These are phyloP conservation scores for Gymnothorax reevesii DNA, from an alignment of 2,797 vertebrate genomes.

Conservation along the genomic window DNA sequence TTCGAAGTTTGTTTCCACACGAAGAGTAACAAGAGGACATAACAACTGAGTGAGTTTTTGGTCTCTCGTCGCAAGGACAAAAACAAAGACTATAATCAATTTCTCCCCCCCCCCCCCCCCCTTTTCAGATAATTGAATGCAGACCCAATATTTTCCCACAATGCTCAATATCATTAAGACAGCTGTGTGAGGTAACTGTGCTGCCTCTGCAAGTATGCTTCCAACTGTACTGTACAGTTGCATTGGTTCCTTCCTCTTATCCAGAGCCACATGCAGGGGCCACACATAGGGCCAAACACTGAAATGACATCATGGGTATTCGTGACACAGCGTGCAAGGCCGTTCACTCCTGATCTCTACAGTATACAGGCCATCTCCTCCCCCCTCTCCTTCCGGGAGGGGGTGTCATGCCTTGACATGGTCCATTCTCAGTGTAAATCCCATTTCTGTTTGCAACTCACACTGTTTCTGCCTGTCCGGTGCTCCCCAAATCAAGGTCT, in stretches of 20 bases:
- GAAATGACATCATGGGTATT: neutral
- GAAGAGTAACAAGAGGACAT: too few relatives aligned
- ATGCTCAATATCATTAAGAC: conserved; percentile 48
- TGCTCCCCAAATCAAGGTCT: too few relatives aligned
- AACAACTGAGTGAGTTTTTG: too few relatives aligned
- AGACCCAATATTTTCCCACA: conserved; percentile 39
- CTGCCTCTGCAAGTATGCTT: conserved; percentile 40
- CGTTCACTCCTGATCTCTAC: neutral
- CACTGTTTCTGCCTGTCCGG: neutral
- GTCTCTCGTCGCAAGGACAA: too few relatives aligned
- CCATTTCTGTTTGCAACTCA: neutral
- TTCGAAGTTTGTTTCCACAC: too few relatives aligned
- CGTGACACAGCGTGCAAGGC: neutral
- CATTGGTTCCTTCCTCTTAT: conserved; percentile 46
- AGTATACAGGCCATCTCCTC: neutral
- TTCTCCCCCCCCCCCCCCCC: neutral
- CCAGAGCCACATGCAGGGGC: conserved; percentile 28
- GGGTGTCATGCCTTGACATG: neutral
- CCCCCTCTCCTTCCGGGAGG: neutral
- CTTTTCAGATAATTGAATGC: conserved; percentile 46
- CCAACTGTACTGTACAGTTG: conserved; percentile 48
- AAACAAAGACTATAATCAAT: neutral
- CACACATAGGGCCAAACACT: conserved; percentile 41
- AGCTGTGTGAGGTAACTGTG: conserved; percentile 48
- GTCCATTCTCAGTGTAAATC: neutral